A percentile compares a stretch with the other conserved stretches of the same genome.
phyloP scores from a whole-genome alignment of 2,888 invertebrate species.

The Orthonychiurus folsomi region DNA sequence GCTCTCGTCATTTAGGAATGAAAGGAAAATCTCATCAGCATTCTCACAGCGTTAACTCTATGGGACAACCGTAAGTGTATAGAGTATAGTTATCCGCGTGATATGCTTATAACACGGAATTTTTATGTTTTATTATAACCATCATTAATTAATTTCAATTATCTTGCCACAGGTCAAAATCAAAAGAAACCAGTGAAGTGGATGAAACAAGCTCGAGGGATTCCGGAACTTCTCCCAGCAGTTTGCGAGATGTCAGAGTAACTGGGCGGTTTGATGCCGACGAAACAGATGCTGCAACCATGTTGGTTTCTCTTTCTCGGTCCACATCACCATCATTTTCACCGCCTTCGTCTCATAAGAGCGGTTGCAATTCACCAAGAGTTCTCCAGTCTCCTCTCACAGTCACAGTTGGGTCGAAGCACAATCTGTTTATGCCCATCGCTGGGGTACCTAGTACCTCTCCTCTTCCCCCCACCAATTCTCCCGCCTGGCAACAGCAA shows the following conservation, averaged over 20 bases:
- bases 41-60: conserved; percentile 20
- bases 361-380: conserved; percentile 58
- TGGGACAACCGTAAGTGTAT: conserved; percentile 20
- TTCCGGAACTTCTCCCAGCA: conserved; percentile 38
- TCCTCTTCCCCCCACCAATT: conserved; percentile 34
- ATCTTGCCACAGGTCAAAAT: conserved; percentile 39
- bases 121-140: no score
- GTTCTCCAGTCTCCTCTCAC: conserved; percentile 59
- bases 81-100: background rate
- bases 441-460: conserved; percentile 46
- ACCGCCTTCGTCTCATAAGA: conserved; percentile 51
- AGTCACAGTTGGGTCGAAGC: conserved; percentile 58
- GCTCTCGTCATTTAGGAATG: conserved; percentile 89
- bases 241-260: conserved; percentile 31
- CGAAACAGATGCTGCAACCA: conserved; percentile 93
- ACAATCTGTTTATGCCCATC: conserved; percentile 88
- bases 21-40: conserved; percentile 55
- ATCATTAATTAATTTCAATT: no score
- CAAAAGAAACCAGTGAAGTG: conserved; percentile 37
- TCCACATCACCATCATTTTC: conserved; percentile 87
- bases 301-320: conserved; percentile 72
- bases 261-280: conserved; percentile 80
- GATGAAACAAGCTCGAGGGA: conserved; percentile 39
- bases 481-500: conserved; percentile 27
- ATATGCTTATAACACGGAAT: background rate